Evolutionary conservation across 92 coral and sea anemone species (phyloP).

Genomic region (Palythoa heliodiscus): DNA sequence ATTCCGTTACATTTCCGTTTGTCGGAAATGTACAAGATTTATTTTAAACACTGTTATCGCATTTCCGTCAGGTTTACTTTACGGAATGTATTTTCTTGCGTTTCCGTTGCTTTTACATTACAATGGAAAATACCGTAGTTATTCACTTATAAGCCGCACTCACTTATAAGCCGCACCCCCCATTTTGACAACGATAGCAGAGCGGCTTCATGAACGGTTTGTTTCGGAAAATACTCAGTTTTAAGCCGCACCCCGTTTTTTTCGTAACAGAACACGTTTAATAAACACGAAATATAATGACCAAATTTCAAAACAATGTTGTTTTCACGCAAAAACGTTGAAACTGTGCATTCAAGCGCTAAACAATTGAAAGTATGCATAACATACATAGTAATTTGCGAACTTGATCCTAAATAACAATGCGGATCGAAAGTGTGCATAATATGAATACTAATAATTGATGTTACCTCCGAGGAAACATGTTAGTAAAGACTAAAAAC

Average conservation of each 20-base stretch:
- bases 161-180: neutral
- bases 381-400: neutral
- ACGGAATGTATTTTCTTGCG: too few species aligned
- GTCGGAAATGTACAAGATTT: too few species aligned
- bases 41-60: too few species aligned
- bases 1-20: too few species aligned
- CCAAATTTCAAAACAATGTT: neutral
- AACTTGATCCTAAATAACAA: too few species aligned
- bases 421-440: too few species aligned
- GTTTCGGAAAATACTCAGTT: conserved; percentile 6
- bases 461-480: too few species aligned
- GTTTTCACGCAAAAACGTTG: neutral
- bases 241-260: neutral
- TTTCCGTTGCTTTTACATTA: too few species aligned
- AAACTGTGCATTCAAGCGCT: neutral
- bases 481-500: too few species aligned
- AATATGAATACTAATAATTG: too few species aligned
- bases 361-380: conserved; percentile 9
- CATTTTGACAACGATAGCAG: conserved; percentile 2
- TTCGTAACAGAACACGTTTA: neutral
- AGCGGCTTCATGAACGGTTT: neutral
- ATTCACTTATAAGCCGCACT: neutral
- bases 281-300: neutral
- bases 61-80: too few species aligned
- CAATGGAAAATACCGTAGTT: neutral